phyloP scores from a whole-genome alignment of 2,797 vertebrate species.

The Odontamblyopus rebecca region DNA sequence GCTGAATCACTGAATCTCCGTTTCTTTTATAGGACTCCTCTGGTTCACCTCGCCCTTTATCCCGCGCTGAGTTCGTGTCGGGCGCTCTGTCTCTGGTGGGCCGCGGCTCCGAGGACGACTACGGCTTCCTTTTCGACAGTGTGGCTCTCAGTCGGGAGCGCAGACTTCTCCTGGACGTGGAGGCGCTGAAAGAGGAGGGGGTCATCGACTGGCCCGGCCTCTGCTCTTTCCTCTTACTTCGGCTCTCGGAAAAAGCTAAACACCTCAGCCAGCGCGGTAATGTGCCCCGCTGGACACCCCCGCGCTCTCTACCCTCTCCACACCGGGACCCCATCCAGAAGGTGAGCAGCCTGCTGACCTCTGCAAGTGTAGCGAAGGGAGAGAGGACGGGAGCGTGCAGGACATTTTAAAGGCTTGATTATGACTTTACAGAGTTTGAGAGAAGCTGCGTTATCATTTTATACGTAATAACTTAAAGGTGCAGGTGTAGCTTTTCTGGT shows the following conservation, averaged over 20 bases:
- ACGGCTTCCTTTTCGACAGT: constrained; percentile 82
- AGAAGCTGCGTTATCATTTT: not conserved
- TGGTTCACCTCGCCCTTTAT: constrained; percentile 58
- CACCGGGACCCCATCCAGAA: constrained; percentile 83
- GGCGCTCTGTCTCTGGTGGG: constrained; percentile 66
- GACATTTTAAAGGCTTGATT: not conserved
- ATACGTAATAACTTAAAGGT: not conserved
- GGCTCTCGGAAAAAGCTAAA: constrained; percentile 82
- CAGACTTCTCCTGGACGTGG: constrained; percentile 71
- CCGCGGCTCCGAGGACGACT: constrained; percentile 76
- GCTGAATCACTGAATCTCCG: not conserved
- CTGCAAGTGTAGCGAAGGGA: constrained; percentile 5
- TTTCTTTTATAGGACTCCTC: constrained; percentile 44
- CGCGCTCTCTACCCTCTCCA: constrained; percentile 71
- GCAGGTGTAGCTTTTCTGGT: too few species aligned
- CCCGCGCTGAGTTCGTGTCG: constrained; percentile 73
- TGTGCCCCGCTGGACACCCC: constrained; percentile 76
- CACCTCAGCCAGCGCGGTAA: constrained; percentile 42
- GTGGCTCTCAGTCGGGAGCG: constrained; percentile 63
- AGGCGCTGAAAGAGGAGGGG: constrained; percentile 73
- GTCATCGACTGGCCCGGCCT: constrained; percentile 79
- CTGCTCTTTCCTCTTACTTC: constrained; percentile 79
- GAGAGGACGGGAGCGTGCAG: constrained; percentile 11
- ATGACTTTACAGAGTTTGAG: not conserved
- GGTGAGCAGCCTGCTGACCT: constrained; percentile 43